Evolutionary conservation across 1,140 invertebrate species (phyloP), one percentile per base, ranked within the genome.

Genomic region (Spodoptera litura): DNA sequence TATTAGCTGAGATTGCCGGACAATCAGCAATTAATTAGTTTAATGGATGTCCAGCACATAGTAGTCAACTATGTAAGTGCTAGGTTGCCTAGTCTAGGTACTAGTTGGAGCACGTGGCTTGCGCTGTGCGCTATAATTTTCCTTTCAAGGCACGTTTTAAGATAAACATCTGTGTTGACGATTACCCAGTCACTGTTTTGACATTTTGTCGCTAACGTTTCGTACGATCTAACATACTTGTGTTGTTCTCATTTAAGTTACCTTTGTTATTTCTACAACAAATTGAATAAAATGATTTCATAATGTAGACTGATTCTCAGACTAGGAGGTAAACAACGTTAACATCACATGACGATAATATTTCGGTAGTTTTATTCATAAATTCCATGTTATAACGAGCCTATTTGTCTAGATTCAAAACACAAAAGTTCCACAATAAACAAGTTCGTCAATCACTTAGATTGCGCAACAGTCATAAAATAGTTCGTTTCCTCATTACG

Each of bases 141-240:
- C 66, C 25, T 70, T 70, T 13, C 66, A 52, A 20, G 4, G 49
- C 66, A 70, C 66, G 66, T 70, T 70, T 52, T 27, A 13, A 70
- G 49, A 70, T 70, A 70, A 68, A 31, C 49, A 70, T 70, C 66
- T 2, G 66, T 70, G 66, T 70, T 70, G 66, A 70, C 25, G 25
- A 70, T 70, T 52, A 31, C 49, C 49, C 49, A 51, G 64, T 52
- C 64, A 68, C 49, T 31, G 49, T 66, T 49, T 56, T 15, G 62
- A 20, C 49, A 38, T 20, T 12, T 11, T 20, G 15, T 66, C 38
- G 15, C 38, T 25, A n/a, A 20, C 62, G 38, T 44, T 25, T 20
- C n/a, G 10, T n/a, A 66, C 15, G 9, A 66, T 49, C 25, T 25
- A n/a, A 66, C 49, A 8, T 15, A 44, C 6, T 9, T 49, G 20